These are phyloP conservation scores for Suncus etruscus DNA, from an alignment of 2,113 vertebrate genomes.

Conservation along the genomic window DNA sequence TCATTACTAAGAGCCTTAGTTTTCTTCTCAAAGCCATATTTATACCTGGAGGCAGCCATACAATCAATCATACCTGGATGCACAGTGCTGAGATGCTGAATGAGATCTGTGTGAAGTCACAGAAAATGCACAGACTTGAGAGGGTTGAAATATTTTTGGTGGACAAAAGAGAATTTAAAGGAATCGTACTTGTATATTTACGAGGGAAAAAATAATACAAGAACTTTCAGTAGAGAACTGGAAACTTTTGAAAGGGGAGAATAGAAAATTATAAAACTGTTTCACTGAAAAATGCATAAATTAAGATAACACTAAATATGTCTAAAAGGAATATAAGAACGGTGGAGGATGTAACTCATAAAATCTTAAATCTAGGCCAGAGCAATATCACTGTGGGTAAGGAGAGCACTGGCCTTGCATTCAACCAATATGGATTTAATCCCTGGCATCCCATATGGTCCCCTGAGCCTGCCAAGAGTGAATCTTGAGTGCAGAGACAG, in stretches of 20 bases:
- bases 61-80: slow-evolving; percentile 4
- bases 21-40: slow-evolving; percentile 5
- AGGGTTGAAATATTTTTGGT: not conserved
- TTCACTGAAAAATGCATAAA: slow-evolving; percentile 8
- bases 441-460: too few relatives aligned
- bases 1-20: not conserved
- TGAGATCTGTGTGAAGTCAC: not conserved
- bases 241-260: not conserved
- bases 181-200: not conserved
- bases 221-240: not conserved
- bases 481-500: too few relatives aligned
- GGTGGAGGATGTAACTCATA: not conserved
- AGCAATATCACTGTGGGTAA: too few relatives aligned
- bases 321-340: slow-evolving; percentile 2
- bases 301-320: not conserved
- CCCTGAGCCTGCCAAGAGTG: too few relatives aligned
- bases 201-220: not conserved
- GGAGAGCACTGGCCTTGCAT: too few relatives aligned
- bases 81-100: not conserved
- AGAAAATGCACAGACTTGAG: not conserved
- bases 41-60: not conserved
- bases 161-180: not conserved
- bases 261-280: not conserved
- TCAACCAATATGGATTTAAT: too few relatives aligned
- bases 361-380: not conserved